Base-by-base conservation (phyloP, 2,113 vertebrate genomes). In the Aegithalos caudatus region DNA sequence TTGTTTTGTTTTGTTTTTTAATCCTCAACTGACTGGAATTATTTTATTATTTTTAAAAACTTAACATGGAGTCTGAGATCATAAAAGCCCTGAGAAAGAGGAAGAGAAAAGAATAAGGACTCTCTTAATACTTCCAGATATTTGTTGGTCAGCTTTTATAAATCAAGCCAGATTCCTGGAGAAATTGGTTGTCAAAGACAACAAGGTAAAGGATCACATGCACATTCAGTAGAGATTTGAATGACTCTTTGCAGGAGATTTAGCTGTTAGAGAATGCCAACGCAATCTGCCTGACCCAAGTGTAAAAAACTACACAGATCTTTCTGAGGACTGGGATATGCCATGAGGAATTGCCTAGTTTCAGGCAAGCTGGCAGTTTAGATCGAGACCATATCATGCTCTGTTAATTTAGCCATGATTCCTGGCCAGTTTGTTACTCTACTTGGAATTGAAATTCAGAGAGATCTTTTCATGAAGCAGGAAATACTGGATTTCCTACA, bases 201-300 rank as follows among this genome's bases (percentile, higher is more conserved):
- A 24, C 18, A 16, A 45, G 2, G 12, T 47, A 22, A 42, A 47
- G 40, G 5, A 24, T 13, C 20, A 58, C 9, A 14, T 10, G 8
- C 27, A 24, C 5, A 44, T 47, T 73, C 50, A 71, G 8, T 9
- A 62, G 40, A 35, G 33, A 64, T 51, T 3, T 58, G 20, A 84
- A 48, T 42, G 14, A 47, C 11, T 12, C 18, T 33, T 38, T n/a
- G 18, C 12, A 48, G 50, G 14, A 88, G 29, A 73, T 61, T 62
- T 56, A 84, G 10, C 18, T 84, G 25, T 47, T 47, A 61, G 5
- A 25, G 25, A 33, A 50, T 14, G 5, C 5, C 56, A 69, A 7
- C 0, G 0, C 7, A 57, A 28, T 82, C 12, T 6, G 21, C 6
- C 22, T 53, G 12, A 45, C 11, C 16, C 10, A 18, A 40, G 18